Base-by-base conservation (phyloP, 2,888 invertebrate species). In the Dasysyrphus albostriatus region DNA sequence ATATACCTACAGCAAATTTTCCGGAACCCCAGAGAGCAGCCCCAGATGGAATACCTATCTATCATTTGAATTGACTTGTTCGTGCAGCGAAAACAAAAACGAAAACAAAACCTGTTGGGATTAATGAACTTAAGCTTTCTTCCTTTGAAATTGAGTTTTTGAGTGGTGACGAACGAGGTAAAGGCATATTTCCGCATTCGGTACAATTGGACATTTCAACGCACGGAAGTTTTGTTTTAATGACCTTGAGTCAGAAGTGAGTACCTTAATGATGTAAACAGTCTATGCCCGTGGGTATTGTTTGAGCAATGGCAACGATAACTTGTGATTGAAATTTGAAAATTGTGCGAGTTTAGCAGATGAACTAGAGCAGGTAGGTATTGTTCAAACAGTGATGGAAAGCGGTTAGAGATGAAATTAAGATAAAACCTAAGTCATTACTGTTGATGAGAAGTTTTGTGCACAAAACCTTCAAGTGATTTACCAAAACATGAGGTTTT, bases 61-160 rank as follows among this genome's bases (percentile, higher is more conserved):
- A 37, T 9, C 63, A 58, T 32, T 9, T 47, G 78, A 72, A 72
- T 63, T 54, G 70, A 70, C 61, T 54, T 54, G 61, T 61, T 77
- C 14, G 3, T 32, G 19, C 14, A 56, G 9, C 10, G 32, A 32
- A 32, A 32, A 39, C 4, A 8, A 56, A n/a, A 32, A 8, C 9
- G 14, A 56, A 32, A 32, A 16, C 56, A 56, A 29, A 56, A 32
- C 6, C n/a, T 56, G 42, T 5, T n/a, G 8, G 29, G 12, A 47
- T 44, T 63, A 32, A 63, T 63, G 63, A 47, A 47, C 29, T 65
- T 44, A 10, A 51, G 32, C 29, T n/a, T 56, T 2, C 0, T 14
- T 12, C 5, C 34, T 14, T 39, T 61, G 39, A 39, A 19, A 39
- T 61, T 39, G 16, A 37, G 7, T 61, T 61, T 61, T 61, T 19